Percentiles rank a stretch among this genome's conserved stretches.
These are phyloP conservation scores for Peromyscus leucopus DNA, from an alignment of 2,113 vertebrate species.

Conservation along the genomic window DNA sequence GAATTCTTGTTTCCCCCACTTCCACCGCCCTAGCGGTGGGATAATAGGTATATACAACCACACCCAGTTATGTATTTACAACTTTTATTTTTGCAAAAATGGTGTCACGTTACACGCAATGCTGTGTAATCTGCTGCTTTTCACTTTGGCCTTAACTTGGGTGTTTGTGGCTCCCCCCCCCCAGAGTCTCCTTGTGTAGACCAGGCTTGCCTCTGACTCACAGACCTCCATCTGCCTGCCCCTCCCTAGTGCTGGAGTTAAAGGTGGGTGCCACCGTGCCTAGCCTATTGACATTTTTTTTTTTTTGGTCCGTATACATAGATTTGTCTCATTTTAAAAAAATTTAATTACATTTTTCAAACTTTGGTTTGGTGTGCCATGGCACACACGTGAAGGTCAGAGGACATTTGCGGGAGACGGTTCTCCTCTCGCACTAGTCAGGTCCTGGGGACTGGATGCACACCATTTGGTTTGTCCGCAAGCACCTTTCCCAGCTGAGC, in stretches of 20 bases:
- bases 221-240: not conserved
- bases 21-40: rapidly evolving
- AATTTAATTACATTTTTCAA: not conserved
- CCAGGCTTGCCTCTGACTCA: not conserved
- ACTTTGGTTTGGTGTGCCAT: not conserved
- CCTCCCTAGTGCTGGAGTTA: not conserved
- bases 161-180: not conserved
- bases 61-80: not conserved
- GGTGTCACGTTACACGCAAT: not conserved
- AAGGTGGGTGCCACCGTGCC: not conserved
- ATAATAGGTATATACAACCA: too few relatives aligned
- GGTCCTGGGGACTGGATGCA: not conserved
- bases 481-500: not conserved
- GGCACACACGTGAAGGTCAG: not conserved
- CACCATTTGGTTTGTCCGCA: not conserved
- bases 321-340: not conserved
- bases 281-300: not conserved
- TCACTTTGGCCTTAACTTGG: not conserved
- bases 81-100: not conserved
- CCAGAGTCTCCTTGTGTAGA: not conserved
- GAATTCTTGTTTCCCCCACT: not conserved
- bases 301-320: not conserved
- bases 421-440: too few relatives aligned
- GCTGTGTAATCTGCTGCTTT: not conserved
- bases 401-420: not conserved